phyloP scores from a whole-genome alignment of 2,113 vertebrate genomes.

The Marmota monax region DNA sequence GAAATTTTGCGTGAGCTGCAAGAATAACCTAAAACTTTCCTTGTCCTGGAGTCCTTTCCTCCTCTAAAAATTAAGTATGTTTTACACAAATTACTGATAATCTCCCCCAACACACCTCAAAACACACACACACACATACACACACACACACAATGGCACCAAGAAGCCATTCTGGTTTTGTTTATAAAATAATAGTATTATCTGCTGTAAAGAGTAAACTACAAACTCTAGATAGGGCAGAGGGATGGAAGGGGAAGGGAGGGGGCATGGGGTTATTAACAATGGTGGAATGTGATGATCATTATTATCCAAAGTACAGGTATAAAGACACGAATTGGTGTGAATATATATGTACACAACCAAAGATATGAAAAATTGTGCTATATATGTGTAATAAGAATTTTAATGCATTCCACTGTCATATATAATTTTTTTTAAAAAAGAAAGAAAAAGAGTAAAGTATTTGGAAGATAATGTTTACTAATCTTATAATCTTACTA shows the following conservation, averaged over 20 bases:
- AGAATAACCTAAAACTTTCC: background rate
- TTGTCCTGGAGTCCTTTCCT: background rate
- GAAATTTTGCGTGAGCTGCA: background rate
- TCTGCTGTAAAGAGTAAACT: background rate
- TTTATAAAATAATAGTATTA: background rate
- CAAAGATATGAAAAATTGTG: too few species aligned
- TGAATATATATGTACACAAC: too few species aligned
- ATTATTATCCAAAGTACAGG: too few species aligned
- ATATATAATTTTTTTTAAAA: too few species aligned
- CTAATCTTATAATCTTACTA: background rate
- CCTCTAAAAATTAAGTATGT: background rate
- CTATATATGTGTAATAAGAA: too few species aligned
- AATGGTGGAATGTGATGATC: too few species aligned
- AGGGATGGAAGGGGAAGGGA: too few species aligned
- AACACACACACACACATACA: too few species aligned
- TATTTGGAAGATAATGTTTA: background rate
- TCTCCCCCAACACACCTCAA: too few species aligned
- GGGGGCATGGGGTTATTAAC: too few species aligned
- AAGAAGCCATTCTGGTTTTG: background rate
- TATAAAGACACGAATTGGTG: too few species aligned
- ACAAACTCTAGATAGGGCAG: background rate
- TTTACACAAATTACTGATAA: background rate
- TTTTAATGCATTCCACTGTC: too few species aligned
- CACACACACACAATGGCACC: background rate
- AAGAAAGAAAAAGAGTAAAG: background rate